Conservation (phyloP, 1,140 invertebrate species). For the Calliopsis andreniformis region DNA sequence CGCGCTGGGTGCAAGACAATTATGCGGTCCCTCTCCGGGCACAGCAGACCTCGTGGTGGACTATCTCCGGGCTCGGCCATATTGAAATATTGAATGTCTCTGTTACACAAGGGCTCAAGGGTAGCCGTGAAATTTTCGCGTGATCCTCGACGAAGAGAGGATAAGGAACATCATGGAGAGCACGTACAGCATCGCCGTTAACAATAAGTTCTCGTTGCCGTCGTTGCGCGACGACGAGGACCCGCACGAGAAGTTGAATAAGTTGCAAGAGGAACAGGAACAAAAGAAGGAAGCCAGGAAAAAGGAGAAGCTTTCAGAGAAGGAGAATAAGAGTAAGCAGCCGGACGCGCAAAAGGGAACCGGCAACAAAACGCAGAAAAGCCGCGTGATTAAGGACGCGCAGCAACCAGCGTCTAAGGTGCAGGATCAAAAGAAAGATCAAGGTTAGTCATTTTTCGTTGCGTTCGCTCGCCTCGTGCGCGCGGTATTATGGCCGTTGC, state of each 20-base stretch:
- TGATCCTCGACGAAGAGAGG: conserved; percentile 77
- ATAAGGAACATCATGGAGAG: conserved; percentile 88
- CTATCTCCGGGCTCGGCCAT: conserved; percentile 77
- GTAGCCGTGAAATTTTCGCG: conserved; percentile 79
- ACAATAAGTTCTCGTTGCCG: conserved; percentile 93
- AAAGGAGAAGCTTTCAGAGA: conserved; percentile 91
- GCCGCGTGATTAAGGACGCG: conserved; percentile 86
- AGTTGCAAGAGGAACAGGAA: conserved; percentile 85
- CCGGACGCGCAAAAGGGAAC: conserved; percentile 82
- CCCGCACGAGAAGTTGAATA: conserved; percentile 90
- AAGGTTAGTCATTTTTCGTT: conserved; percentile 82
- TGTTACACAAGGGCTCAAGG: conserved; percentile 80
- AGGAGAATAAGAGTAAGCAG: conserved; percentile 91
- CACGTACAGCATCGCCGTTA: conserved; percentile 94
- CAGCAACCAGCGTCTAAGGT: conserved; percentile 83
- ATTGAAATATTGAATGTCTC: conserved; percentile 81
- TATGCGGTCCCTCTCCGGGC: conserved; percentile 57
- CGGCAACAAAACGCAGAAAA: conserved; percentile 79
- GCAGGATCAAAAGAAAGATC: conserved; percentile 84
- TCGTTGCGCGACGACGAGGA: conserved; percentile 92
- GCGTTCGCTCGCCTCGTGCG: conserved; percentile 65
- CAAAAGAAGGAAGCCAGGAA: conserved; percentile 90
- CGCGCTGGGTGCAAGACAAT: conserved; percentile 57
- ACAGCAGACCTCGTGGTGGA: conserved; percentile 80
- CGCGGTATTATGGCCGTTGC: conserved; percentile 74